phyloP scores from a whole-genome alignment of 1,140 invertebrate genomes.

The Triops longicaudatus region DNA sequence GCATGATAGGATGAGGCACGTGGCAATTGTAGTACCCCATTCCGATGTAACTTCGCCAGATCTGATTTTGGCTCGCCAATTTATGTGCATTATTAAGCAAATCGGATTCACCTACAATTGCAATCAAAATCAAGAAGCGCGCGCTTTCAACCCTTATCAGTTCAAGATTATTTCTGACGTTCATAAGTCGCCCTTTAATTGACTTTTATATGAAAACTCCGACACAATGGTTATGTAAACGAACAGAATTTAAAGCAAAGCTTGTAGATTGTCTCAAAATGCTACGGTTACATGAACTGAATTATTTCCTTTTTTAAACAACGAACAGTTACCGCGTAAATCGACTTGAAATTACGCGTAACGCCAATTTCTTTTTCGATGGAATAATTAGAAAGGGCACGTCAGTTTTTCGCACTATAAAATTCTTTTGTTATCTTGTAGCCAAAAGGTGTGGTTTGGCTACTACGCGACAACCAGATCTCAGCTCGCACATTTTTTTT shows the following conservation, averaged over 20 bases:
- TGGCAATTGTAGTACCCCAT: constrained; percentile 98
- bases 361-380: no score
- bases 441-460: no score
- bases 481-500: no score
- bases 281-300: no score
- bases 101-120: constrained; percentile 71
- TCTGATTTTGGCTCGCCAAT: constrained; percentile 78
- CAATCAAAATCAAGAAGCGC: constrained; percentile 30
- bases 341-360: no score
- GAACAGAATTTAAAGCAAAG: background rate
- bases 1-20: constrained; percentile 86
- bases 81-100: constrained; percentile 66
- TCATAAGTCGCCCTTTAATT: constrained; percentile 7
- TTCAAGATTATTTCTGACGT: background rate
- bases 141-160: background rate
- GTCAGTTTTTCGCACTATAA: no score
- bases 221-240: background rate
- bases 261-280: no score
- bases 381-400: no score
- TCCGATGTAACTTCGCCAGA: constrained; percentile 94
- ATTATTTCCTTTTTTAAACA: no score
- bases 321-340: no score
- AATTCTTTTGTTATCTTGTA: no score
- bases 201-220: background rate
- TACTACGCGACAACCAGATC: no score